A percentile compares a stretch with the other conserved stretches of the same genome.
phyloP scores from a whole-genome alignment of 2,113 vertebrate genomes.

The Diadophis punctatus region DNA sequence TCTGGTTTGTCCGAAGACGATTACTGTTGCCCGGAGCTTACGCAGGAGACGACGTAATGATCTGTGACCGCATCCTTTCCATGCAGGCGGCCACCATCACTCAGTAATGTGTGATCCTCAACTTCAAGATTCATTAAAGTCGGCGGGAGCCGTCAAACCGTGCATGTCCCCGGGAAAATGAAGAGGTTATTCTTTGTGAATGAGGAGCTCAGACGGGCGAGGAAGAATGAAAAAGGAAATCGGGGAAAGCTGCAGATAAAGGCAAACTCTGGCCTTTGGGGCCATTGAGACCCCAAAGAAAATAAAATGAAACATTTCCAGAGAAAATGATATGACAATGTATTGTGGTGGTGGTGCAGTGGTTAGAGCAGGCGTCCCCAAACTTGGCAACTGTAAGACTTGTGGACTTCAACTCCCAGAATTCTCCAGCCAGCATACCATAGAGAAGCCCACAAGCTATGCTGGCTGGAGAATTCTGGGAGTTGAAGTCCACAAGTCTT shows the following conservation, averaged over 20 bases:
- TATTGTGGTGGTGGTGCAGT: not conserved
- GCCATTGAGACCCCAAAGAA: constrained; percentile 35
- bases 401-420: no score
- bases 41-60: constrained; percentile 56
- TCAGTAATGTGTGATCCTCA: constrained; percentile 50
- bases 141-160: constrained; percentile 28
- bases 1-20: constrained; percentile 54
- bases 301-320: constrained; percentile 30
- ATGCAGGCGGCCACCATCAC: constrained; percentile 43
- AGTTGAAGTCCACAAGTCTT: no score
- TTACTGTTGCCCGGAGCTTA: constrained; percentile 27
- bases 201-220: constrained; percentile 24
- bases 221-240: constrained; percentile 21
- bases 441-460: no score
- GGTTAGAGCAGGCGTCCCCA: no score
- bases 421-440: no score
- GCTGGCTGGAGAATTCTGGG: no score
- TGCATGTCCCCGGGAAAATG: constrained; percentile 16
- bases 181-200: constrained; percentile 42
- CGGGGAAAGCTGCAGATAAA: constrained; percentile 18
- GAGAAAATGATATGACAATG: constrained; percentile 48
- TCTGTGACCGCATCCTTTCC: constrained; percentile 45
- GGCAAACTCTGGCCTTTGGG: constrained; percentile 8
- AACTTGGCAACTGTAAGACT: no score
- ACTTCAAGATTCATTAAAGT: constrained; percentile 50